phyloP scores from a whole-genome alignment of 1,140 invertebrate species.

The Cotesia typhae region DNA sequence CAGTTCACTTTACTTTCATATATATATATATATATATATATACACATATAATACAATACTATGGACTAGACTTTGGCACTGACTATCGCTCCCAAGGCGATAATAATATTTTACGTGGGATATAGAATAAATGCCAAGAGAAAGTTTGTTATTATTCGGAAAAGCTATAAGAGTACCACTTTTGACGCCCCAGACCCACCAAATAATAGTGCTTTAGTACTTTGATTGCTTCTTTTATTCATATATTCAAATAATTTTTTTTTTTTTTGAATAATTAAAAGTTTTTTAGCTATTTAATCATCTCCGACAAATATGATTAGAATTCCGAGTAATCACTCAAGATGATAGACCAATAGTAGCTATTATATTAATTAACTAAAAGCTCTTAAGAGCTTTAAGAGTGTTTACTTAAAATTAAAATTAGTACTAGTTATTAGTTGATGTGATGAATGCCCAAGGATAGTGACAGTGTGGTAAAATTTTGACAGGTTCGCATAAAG shows the following conservation, averaged over 20 bases:
- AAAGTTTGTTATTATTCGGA: conserved; percentile 3
- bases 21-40: not conserved
- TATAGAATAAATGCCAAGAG: not conserved
- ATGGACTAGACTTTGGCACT: no score
- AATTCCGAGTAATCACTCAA: no score
- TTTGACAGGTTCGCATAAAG: conserved; percentile 38
- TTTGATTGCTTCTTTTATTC: no score
- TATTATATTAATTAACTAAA: no score
- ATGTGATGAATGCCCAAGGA: not conserved
- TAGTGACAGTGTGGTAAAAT: conserved; percentile 45
- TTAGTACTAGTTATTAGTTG: not conserved
- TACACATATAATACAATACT: not conserved
- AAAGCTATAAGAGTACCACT: not conserved
- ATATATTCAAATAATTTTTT: not conserved
- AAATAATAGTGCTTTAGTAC: no score
- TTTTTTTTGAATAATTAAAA: no score
- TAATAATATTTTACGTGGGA: conserved; percentile 26
- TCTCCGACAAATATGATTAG: no score
- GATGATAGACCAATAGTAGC: no score
- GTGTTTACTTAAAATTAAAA: not conserved
- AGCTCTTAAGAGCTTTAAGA: no score
- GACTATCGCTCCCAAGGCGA: conserved; percentile 22
- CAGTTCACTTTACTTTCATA: conserved; percentile 1
- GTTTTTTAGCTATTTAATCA: no score
- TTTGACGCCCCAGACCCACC: not conserved